These are phyloP conservation scores for Ostrea edulis DNA, from an alignment of 1,140 invertebrate species.

Conservation along the genomic window DNA sequence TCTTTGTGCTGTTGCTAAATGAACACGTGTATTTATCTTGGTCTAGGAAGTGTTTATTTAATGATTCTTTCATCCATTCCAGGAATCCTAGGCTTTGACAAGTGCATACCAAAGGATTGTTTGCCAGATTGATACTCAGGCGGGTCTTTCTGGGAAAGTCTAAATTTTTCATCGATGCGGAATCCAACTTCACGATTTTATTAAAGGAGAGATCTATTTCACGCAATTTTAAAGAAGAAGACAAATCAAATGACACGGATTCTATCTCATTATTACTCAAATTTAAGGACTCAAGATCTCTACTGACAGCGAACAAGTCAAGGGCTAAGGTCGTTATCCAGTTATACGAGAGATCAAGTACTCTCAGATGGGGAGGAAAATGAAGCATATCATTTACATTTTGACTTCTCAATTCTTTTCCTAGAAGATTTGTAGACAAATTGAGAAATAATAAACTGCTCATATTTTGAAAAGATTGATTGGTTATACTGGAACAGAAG, in stretches of 20 bases:
- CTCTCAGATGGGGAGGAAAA: neutral
- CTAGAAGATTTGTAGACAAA: neutral
- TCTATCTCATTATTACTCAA: neutral
- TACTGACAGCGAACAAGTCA: neutral
- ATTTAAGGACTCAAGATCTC: neutral
- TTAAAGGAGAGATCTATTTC: neutral
- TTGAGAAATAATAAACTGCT: neutral
- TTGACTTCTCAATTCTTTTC: neutral
- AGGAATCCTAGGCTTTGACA: neutral
- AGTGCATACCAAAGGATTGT: neutral
- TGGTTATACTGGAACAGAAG: neutral
- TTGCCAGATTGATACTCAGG: neutral
- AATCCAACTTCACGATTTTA: neutral
- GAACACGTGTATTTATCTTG: neutral
- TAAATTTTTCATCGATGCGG: neutral
- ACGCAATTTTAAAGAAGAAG: neutral
- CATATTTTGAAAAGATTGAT: neutral
- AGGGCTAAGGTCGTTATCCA: neutral
- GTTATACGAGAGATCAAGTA: neutral
- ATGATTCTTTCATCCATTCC: neutral
- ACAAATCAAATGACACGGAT: neutral
- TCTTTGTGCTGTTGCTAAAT: neutral
- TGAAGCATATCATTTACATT: neutral
- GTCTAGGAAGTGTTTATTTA: neutral
- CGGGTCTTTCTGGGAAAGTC: neutral